These are phyloP conservation scores for Drosophila albomicans DNA, from an alignment of 1,140 invertebrate species.

Conservation along the genomic window DNA sequence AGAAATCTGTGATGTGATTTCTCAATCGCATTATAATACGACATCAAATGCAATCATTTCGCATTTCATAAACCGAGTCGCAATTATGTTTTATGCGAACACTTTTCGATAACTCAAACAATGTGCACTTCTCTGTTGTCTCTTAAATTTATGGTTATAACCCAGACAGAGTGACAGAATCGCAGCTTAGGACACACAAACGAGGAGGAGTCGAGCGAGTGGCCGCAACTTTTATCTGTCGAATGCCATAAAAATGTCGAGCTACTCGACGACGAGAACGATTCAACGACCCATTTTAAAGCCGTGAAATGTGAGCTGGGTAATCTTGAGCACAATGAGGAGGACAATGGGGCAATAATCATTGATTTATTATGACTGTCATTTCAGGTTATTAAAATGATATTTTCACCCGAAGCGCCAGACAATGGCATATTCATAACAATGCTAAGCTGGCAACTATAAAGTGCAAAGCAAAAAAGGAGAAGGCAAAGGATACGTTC, in stretches of 20 bases:
- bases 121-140: slow-evolving; percentile 47
- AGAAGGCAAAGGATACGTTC: neutral
- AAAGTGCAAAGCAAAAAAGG: too few relatives aligned
- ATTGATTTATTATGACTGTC: slow-evolving; percentile 80
- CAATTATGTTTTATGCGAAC: slow-evolving; percentile 76
- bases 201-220: neutral
- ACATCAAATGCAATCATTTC: slow-evolving; percentile 8
- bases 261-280: slow-evolving; percentile 42
- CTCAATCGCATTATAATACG: neutral
- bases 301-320: slow-evolving; percentile 41
- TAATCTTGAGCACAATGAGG: slow-evolving; percentile 34
- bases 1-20: neutral
- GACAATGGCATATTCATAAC: slow-evolving; percentile 27
- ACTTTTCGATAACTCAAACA: slow-evolving; percentile 52
- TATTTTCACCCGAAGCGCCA: slow-evolving; percentile 41
- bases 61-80: slow-evolving; percentile 60
- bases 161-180: slow-evolving; percentile 67
- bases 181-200: slow-evolving; percentile 61
- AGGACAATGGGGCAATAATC: slow-evolving; percentile 76
- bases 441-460: too few relatives aligned
- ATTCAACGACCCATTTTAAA: slow-evolving; percentile 71
- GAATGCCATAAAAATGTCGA: slow-evolving; percentile 64
- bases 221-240: slow-evolving; percentile 62
- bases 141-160: slow-evolving; percentile 61
- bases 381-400: slow-evolving; percentile 75